Evolutionary conservation across 2,113 vertebrate genomes (phyloP).

Genomic region (Grammomys dolichurus): DNA sequence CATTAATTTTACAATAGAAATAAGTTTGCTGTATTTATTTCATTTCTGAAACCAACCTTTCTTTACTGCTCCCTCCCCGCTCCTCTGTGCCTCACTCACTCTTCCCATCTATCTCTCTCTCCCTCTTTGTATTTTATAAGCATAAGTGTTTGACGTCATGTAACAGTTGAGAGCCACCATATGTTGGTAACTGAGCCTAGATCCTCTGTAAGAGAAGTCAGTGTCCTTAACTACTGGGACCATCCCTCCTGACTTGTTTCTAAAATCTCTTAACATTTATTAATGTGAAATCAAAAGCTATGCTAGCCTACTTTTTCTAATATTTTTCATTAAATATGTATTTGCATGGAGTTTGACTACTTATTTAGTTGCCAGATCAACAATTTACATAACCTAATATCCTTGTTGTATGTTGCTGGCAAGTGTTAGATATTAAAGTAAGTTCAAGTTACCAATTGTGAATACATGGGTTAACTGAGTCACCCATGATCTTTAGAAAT

Average conservation of each 20-base stretch:
- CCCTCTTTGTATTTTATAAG: background rate
- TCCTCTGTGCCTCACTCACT: background rate
- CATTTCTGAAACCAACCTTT: background rate
- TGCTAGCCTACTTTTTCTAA: conserved; percentile 23
- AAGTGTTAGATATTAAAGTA: background rate
- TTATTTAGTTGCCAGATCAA: background rate
- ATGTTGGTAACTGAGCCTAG: too few relatives aligned
- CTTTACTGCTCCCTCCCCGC: background rate
- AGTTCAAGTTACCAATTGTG: background rate
- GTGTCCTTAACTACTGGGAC: background rate
- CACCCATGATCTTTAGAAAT: background rate
- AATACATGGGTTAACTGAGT: background rate
- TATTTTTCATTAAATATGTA: background rate
- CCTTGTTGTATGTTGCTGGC: background rate
- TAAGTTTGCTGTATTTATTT: background rate
- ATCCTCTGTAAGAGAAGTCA: background rate
- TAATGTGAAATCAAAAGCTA: conserved; percentile 59
- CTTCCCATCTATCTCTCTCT: background rate
- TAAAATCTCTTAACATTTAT: conserved; percentile 36
- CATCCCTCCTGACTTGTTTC: background rate
- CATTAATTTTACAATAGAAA: conserved; percentile 8
- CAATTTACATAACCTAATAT: background rate
- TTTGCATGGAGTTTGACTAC: conserved; percentile 7
- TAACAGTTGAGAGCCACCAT: background rate
- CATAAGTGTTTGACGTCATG: background rate